These are phyloP conservation scores for Tarsius wallacei DNA, from an alignment of 2,797 vertebrate species.

Conservation along the genomic window DNA sequence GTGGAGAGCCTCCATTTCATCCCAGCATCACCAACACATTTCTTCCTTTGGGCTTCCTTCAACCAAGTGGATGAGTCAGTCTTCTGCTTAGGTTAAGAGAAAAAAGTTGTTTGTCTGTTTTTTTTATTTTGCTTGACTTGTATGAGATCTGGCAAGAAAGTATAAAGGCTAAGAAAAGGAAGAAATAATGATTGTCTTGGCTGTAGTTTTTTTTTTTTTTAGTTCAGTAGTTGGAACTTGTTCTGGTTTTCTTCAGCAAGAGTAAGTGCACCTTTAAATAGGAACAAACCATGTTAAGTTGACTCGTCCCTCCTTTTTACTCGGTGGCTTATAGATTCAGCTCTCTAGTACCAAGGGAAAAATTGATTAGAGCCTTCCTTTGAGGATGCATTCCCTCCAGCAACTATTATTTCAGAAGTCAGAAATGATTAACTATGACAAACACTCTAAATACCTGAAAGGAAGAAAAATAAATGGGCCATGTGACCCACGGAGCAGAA, in stretches of 20 bases:
- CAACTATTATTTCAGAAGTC: conserved; percentile 35
- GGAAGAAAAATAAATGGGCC: not conserved
- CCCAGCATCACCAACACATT: not conserved
- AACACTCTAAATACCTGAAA: not conserved
- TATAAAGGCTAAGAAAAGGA: not conserved
- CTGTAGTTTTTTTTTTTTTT: not conserved
- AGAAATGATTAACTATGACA: conserved; percentile 15
- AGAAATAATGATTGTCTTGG: not conserved
- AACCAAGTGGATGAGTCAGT: not conserved
- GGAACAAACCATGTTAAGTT: not conserved
- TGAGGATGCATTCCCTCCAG: not conserved
- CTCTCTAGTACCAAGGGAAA: not conserved
- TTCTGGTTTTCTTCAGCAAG: not conserved
- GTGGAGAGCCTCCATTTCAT: not conserved
- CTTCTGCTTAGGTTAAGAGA: not conserved
- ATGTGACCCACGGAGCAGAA: not conserved
- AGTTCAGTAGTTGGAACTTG: not conserved
- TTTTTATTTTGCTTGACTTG: not conserved
- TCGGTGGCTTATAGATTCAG: not conserved
- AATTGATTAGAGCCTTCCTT: not conserved
- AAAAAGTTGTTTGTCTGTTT: too few species aligned
- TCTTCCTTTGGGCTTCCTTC: not conserved
- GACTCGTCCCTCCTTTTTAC: not conserved
- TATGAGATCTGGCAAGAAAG: not conserved
- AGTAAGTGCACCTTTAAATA: not conserved